These are phyloP conservation scores for Drosophila hydei DNA, from an alignment of 1,140 invertebrate genomes.

Conservation along the genomic window DNA sequence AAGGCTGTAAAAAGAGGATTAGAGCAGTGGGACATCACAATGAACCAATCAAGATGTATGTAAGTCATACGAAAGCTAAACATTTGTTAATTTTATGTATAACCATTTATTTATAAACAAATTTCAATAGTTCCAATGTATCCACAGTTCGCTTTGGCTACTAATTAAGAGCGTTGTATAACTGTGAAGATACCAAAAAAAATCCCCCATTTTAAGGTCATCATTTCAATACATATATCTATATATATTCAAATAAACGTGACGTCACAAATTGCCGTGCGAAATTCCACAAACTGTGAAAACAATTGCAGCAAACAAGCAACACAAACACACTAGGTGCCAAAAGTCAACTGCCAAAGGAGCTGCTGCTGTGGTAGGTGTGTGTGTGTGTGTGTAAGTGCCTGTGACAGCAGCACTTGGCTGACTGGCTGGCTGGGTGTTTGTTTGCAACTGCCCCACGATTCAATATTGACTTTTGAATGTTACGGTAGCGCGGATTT, in stretches of 20 bases:
- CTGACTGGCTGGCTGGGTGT: slow-evolving; percentile 33
- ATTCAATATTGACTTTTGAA: slow-evolving; percentile 73
- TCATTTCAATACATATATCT: neutral
- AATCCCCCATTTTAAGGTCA: neutral
- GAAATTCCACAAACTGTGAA: slow-evolving; percentile 58
- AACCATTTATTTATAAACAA: too few species aligned
- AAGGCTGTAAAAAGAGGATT: too few species aligned
- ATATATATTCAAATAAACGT: neutral
- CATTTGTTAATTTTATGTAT: too few species aligned
- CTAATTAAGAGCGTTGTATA: too few species aligned
- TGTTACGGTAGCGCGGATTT: slow-evolving; percentile 61
- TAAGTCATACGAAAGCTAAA: too few species aligned
- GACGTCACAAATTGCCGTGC: slow-evolving; percentile 46
- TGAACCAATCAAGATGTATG: too few species aligned
- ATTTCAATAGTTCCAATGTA: too few species aligned
- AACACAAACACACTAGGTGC: slow-evolving; percentile 48
- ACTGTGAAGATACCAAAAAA: too few species aligned
- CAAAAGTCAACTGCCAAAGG: slow-evolving; percentile 66
- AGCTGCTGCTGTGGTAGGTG: slow-evolving; percentile 27
- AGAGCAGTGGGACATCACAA: too few species aligned
- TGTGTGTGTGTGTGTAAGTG: slow-evolving; percentile 17
- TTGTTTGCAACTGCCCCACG: slow-evolving; percentile 57
- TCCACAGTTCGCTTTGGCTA: too few species aligned
- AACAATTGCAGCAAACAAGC: slow-evolving; percentile 27
- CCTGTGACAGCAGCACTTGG: slow-evolving; percentile 36